Percentiles rank a stretch among this genome's conserved stretches.
These are phyloP conservation scores for Eustalomyia histrio DNA, from an alignment of 2,888 invertebrate species.

Conservation along the genomic window DNA sequence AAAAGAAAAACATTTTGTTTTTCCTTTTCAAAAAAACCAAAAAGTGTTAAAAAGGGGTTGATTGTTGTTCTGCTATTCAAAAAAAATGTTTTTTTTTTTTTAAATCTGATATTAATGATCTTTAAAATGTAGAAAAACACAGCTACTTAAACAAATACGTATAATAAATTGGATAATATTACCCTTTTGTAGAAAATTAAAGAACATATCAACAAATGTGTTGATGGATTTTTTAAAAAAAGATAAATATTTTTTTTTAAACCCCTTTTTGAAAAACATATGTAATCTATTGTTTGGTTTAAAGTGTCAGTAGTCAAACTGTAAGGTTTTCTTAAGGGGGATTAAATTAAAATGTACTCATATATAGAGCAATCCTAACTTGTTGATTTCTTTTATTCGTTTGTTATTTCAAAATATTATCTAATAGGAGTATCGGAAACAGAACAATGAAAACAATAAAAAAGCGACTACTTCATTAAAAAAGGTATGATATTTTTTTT, in stretches of 20 bases:
- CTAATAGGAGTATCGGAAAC: neutral
- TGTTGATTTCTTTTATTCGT: conserved; percentile 28
- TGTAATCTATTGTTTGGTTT: conserved; percentile 25
- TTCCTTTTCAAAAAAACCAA: neutral
- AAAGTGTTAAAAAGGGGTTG: conserved; percentile 62
- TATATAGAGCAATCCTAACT: conserved; percentile 32
- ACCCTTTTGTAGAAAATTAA: neutral
- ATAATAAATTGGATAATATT: conserved; percentile 41
- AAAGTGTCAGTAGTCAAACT: conserved; percentile 12
- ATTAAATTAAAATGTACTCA: conserved; percentile 21
- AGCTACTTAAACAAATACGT: conserved; percentile 35
- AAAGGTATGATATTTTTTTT: conserved; percentile 34
- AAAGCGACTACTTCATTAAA: conserved; percentile 13
- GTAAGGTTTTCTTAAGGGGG: conserved; percentile 22
- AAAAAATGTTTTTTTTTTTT: neutral
- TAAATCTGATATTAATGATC: conserved; percentile 50
- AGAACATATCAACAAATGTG: conserved; percentile 18
- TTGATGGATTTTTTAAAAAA: conserved; percentile 19
- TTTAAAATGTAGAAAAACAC: conserved; percentile 22
- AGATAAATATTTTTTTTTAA: conserved; percentile 19
- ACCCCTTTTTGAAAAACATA: conserved; percentile 32
- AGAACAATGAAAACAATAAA: conserved; percentile 17
- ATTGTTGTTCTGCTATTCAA: conserved; percentile 14
- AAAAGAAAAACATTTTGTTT: conserved; percentile 19
- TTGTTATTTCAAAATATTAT: conserved; percentile 1